Base-by-base conservation (phyloP, 2,888 invertebrate species). In the Phalera bucephala region DNA sequence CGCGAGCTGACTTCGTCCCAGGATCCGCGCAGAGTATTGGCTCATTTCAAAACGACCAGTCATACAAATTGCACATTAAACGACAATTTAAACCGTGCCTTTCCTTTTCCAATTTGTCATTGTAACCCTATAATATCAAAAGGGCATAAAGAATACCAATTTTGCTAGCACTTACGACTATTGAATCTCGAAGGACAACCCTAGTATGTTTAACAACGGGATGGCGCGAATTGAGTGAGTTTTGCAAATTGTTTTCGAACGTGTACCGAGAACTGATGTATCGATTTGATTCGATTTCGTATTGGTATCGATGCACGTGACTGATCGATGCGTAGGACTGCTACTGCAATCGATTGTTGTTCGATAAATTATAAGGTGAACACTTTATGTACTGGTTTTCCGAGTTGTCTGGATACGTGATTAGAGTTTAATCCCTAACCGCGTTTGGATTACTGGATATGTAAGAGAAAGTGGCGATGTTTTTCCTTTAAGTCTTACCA, bases 71-170 rank as follows among this genome's bases (percentile, higher is more conserved):
- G 73, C 72, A 60, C 55, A 72, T 80, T 80, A 76, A 69, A 64
- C 61, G 52, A 49, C 66, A 46, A 64, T 75, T 76, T 75, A 73
- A 80, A 72, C 64, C 71, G 60, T 60, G 72, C 73, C 75, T 80
- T 85, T 84, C 84, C 84, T 80, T 84, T 84, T 77, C 68, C 75
- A 73, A 86, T 87, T 80, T 70, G 75, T 86, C 84, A 86, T 85
- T 84, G 78, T 57, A 64, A 15, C 8, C 9, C 2, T 15, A n/a
- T 15, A 3, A 14, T 9, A 28, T 9, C 15, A n/a, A 28, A 15
- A 28, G 15, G 28, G 9, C 9, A 15, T 28, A 15, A 15, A 28
- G 15, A 7, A n/a, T 8, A 26, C 13, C 8, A 13, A 5, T 8
- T 1, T 26, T 26, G 10, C 3, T 13, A 10, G 3, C 26, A n/a